Evolutionary conservation across 1,140 invertebrate species (phyloP).

Genomic region (Drosophila nigromelanica): DNA sequence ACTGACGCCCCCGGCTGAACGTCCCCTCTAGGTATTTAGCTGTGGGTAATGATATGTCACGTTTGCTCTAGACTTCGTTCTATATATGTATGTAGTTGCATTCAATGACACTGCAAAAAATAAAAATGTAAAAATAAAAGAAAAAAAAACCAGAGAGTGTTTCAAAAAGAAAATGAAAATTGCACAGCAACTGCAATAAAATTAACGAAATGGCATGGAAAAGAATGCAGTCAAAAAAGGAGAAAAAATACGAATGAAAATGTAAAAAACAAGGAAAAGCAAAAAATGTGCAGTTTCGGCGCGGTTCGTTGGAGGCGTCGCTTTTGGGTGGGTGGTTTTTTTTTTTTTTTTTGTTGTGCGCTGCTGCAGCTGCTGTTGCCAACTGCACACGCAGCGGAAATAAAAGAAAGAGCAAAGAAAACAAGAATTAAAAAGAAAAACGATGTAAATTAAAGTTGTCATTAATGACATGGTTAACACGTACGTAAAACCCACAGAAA

Average conservation of each 20-base stretch:
- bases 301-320: conserved; percentile 44
- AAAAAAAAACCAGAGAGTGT: background rate
- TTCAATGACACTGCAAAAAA: conserved; percentile 66
- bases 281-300: conserved; percentile 50
- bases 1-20: background rate
- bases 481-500: conserved; percentile 3
- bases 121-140: background rate
- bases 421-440: conserved; percentile 4
- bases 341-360: conserved; percentile 11
- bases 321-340: conserved; percentile 14
- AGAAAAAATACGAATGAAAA: background rate
- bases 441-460: conserved; percentile 69
- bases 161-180: conserved; percentile 42
- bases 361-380: conserved; percentile 54
- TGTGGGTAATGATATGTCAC: conserved; percentile 63
- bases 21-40: background rate
- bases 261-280: conserved; percentile 15
- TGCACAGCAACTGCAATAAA: conserved; percentile 69
- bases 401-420: conserved; percentile 20
- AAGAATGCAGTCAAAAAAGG: conserved; percentile 49
- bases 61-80: conserved; percentile 60
- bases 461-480: conserved; percentile 54
- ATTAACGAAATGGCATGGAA: conserved; percentile 59
- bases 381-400: conserved; percentile 62
- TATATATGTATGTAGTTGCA: conserved; percentile 30